Conservation (phyloP, 2,797 vertebrate species). For the Enteromius mattozi region DNA sequence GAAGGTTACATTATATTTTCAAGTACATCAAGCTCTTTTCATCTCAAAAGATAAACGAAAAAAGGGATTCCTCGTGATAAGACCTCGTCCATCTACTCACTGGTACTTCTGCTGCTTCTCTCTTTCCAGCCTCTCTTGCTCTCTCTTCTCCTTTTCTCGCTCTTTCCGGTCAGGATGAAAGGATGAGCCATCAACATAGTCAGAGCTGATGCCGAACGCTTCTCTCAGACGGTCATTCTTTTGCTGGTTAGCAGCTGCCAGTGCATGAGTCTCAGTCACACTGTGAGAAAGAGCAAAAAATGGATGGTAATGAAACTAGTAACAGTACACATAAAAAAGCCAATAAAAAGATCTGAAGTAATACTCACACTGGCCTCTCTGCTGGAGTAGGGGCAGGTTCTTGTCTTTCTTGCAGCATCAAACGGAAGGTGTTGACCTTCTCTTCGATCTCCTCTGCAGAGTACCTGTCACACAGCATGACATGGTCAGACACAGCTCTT, state of each 20-base stretch:
- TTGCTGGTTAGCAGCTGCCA: conserved; percentile 92
- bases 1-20: neutral
- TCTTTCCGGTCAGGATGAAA: conserved; percentile 90
- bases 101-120: conserved; percentile 78
- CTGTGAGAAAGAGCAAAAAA: conserved; percentile 64
- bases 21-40: neutral
- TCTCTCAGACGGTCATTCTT: conserved; percentile 90
- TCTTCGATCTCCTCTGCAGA: conserved; percentile 90
- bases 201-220: conserved; percentile 89
- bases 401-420: conserved; percentile 91
- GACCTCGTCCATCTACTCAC: conserved; percentile 65
- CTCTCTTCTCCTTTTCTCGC: conserved; percentile 81
- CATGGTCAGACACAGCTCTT: neutral
- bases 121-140: conserved; percentile 81
- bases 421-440: conserved; percentile 91
- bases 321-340: neutral
- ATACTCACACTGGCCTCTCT: conserved; percentile 82
- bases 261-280: conserved; percentile 89
- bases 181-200: conserved; percentile 90
- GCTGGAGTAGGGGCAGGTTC: conserved; percentile 76
- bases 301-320: neutral
- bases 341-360: neutral
- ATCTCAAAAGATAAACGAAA: neutral
- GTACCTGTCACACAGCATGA: conserved; percentile 76
- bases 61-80: neutral